phyloP scores from a whole-genome alignment of 2,888 invertebrate species.

The Hirtodrosophila confusa region DNA sequence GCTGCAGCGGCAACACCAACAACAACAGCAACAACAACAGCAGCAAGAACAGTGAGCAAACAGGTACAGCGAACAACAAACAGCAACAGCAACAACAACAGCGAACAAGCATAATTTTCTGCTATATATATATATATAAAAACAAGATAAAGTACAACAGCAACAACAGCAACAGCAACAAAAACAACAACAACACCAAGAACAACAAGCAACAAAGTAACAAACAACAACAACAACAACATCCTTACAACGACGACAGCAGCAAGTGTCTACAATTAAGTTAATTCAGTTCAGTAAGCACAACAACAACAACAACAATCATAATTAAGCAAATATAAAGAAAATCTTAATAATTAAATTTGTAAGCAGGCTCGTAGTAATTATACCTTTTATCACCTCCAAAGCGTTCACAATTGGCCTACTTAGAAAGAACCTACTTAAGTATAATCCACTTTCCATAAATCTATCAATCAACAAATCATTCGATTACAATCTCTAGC shows the following conservation, averaged over 20 bases:
- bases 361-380: conserved; percentile 70
- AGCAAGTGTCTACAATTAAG: conserved; percentile 56
- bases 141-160: conserved; percentile 24
- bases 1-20: conserved; percentile 40
- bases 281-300: conserved; percentile 53
- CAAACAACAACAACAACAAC: conserved; percentile 51
- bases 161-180: conserved; percentile 35
- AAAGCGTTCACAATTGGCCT: conserved; percentile 53
- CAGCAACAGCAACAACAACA: conserved; percentile 67
- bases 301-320: conserved; percentile 70
- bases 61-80: conserved; percentile 58
- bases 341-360: conserved; percentile 39
- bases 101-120: conserved; percentile 73
- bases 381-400: conserved; percentile 26
- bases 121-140: conserved; percentile 52
- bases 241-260: conserved; percentile 50
- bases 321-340: conserved; percentile 65
- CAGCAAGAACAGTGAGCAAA: conserved; percentile 44
- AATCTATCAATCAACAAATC: conserved; percentile 15
- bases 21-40: conserved; percentile 41
- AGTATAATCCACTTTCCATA: conserved; percentile 21
- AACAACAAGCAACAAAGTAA: conserved; percentile 35
- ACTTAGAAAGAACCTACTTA: conserved; percentile 30
- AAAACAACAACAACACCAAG: conserved; percentile 28
- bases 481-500: too few relatives aligned